Percentiles rank a stretch among this genome's conserved stretches.
Evolutionary conservation across 2,797 vertebrate genomes (phyloP).

Genomic region (Enteromius treurensis): DNA sequence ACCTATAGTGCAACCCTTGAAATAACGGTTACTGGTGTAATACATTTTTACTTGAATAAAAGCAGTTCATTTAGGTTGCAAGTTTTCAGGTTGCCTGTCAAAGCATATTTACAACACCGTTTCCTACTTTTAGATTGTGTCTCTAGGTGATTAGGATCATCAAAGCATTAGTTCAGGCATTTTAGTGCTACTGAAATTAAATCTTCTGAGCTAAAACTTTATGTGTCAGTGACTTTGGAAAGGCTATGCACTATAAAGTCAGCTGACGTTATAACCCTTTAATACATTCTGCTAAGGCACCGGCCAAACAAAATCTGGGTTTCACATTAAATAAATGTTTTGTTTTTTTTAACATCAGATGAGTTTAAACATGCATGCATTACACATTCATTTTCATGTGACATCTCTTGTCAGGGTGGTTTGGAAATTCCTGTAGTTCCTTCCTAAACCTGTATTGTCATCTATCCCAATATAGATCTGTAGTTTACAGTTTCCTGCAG

Average conservation of each 20-base stretch:
- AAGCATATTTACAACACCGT: background rate
- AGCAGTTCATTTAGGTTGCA: too few relatives aligned
- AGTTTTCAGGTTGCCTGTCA: background rate
- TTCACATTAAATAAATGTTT: background rate
- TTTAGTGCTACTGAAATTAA: background rate
- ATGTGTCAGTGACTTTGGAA: background rate
- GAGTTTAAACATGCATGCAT: slow-evolving; percentile 5
- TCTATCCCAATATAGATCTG: slow-evolving; percentile 59
- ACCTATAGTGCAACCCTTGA: background rate
- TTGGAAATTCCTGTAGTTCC: slow-evolving; percentile 76
- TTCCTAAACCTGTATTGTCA: slow-evolving; percentile 75
- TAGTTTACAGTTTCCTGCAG: slow-evolving; percentile 75
- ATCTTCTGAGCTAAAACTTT: background rate
- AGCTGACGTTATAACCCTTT: slow-evolving; percentile 17
- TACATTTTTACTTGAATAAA: too few relatives aligned
- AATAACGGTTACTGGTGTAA: too few relatives aligned
- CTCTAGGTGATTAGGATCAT: background rate
- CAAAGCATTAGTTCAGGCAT: background rate
- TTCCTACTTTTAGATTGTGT: background rate
- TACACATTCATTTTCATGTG: background rate
- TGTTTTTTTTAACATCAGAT: background rate
- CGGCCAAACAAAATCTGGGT: background rate
- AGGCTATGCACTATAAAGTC: slow-evolving; percentile 4
- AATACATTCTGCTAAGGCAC: slow-evolving; percentile 9
- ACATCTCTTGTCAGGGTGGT: slow-evolving; percentile 44